phyloP scores from a whole-genome alignment of 2,797 vertebrate species.

The Cheirogaleus major region DNA sequence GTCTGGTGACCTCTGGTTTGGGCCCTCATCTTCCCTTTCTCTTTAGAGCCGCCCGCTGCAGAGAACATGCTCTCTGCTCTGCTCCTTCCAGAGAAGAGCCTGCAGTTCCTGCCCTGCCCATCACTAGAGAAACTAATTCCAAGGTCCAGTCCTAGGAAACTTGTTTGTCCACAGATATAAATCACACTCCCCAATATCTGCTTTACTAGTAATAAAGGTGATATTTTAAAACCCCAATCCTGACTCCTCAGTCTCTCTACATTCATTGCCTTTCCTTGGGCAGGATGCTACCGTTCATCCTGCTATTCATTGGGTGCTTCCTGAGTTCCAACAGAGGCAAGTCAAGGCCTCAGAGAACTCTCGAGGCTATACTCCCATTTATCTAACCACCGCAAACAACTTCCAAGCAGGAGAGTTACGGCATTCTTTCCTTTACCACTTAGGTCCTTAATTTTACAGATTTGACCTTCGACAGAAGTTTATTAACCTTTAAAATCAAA shows the following conservation, averaged over 20 bases:
- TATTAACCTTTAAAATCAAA: background rate
- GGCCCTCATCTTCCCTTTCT: background rate
- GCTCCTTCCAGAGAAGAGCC: background rate
- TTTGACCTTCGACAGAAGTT: background rate
- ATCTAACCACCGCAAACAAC: background rate
- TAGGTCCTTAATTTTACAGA: background rate
- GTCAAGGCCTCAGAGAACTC: background rate
- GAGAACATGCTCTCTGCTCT: background rate
- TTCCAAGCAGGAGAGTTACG: background rate
- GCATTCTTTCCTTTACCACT: background rate
- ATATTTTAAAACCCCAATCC: background rate
- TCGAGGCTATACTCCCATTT: background rate
- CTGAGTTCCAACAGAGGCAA: background rate
- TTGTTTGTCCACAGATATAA: background rate
- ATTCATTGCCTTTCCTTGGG: background rate
- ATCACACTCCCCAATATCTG: background rate
- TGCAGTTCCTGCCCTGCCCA: background rate
- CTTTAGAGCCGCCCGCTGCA: background rate
- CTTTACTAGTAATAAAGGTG: background rate
- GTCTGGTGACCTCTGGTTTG: background rate
- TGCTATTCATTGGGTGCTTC: background rate
- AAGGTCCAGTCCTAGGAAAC: background rate
- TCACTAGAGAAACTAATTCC: background rate
- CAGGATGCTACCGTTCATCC: background rate
- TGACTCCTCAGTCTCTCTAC: background rate